Percentiles rank a stretch among this genome's conserved stretches.
These are phyloP conservation scores for Pelosia muscerda DNA, from an alignment of 2,888 invertebrate genomes.

Conservation along the genomic window DNA sequence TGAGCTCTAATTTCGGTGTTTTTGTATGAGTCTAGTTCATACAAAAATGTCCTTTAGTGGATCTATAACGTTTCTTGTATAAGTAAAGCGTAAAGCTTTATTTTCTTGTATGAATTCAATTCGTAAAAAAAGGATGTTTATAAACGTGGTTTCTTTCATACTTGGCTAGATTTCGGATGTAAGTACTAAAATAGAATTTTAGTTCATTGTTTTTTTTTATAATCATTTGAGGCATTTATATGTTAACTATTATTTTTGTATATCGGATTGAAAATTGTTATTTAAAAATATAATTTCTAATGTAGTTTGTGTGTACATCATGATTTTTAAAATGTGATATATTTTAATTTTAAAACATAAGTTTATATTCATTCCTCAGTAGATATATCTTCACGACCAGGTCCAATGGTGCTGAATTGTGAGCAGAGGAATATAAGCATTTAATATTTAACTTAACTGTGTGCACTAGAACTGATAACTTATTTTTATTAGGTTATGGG, in stretches of 20 bases:
- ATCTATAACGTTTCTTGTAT: not conserved
- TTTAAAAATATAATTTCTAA: conserved; percentile 20
- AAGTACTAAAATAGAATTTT: not conserved
- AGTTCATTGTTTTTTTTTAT: not conserved
- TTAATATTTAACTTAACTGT: conserved; percentile 58
- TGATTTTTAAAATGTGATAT: conserved; percentile 69
- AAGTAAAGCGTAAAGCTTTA: too few relatives aligned
- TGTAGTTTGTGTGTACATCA: conserved; percentile 51
- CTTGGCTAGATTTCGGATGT: not conserved
- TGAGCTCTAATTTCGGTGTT: too few relatives aligned
- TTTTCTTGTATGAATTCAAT: not conserved
- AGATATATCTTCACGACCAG: conserved; percentile 38
- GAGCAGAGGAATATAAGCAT: conserved; percentile 58
- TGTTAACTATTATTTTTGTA: conserved; percentile 20
- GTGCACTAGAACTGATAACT: conserved; percentile 46
- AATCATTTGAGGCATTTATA: conserved; percentile 32
- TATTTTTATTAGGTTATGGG: conserved; percentile 37
- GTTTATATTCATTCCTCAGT: conserved; percentile 61
- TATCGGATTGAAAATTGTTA: conserved; percentile 25
- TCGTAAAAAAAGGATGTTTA: not conserved
- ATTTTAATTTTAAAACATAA: conserved; percentile 57
- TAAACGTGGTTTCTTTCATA: not conserved
- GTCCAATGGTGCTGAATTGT: conserved; percentile 31
- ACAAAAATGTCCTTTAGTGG: not conserved
- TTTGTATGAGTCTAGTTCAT: not conserved